phyloP scores from a whole-genome alignment of 1,140 invertebrate species.

The Drosophila pseudoobscura region DNA sequence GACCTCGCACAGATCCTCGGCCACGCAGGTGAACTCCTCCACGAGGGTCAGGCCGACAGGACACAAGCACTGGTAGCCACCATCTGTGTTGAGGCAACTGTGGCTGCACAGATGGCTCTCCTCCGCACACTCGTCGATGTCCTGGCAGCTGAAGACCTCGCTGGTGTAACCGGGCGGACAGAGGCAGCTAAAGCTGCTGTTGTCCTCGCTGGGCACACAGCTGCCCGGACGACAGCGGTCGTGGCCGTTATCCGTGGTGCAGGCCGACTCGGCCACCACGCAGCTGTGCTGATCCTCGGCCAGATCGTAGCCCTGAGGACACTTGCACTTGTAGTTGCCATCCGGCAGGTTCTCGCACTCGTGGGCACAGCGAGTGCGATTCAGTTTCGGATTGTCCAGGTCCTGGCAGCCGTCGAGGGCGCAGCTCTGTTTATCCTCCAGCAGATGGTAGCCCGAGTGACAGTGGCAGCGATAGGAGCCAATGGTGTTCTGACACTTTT shows the following conservation, averaged over 20 bases:
- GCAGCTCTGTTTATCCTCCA: slow-evolving; percentile 78
- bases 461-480: slow-evolving; percentile 87
- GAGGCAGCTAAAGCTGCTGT: slow-evolving; percentile 84
- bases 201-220: slow-evolving; percentile 86
- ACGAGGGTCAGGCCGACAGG: slow-evolving; percentile 85
- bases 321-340: slow-evolving; percentile 79
- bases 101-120: slow-evolving; percentile 90
- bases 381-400: slow-evolving; percentile 72
- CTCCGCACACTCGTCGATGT: slow-evolving; percentile 91
- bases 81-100: slow-evolving; percentile 92
- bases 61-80: slow-evolving; percentile 92
- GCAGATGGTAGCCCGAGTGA: slow-evolving; percentile 70
- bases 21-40: slow-evolving; percentile 83
- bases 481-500: slow-evolving; percentile 87
- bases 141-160: slow-evolving; percentile 73
- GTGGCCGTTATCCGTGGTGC: slow-evolving; percentile 64
- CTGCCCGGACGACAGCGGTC: slow-evolving; percentile 69
- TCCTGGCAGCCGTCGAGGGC: slow-evolving; percentile 66
- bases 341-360: slow-evolving; percentile 85
- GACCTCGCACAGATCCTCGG: slow-evolving; percentile 86
- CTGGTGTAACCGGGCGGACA: slow-evolving; percentile 84
- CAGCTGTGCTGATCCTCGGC: slow-evolving; percentile 83
- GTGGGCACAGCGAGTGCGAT: slow-evolving; percentile 84
- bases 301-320: slow-evolving; percentile 85
- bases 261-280: slow-evolving; percentile 85